These are phyloP conservation scores for Mycetomoellerius zeteki DNA, from an alignment of 1,140 invertebrate species.

Conservation along the genomic window DNA sequence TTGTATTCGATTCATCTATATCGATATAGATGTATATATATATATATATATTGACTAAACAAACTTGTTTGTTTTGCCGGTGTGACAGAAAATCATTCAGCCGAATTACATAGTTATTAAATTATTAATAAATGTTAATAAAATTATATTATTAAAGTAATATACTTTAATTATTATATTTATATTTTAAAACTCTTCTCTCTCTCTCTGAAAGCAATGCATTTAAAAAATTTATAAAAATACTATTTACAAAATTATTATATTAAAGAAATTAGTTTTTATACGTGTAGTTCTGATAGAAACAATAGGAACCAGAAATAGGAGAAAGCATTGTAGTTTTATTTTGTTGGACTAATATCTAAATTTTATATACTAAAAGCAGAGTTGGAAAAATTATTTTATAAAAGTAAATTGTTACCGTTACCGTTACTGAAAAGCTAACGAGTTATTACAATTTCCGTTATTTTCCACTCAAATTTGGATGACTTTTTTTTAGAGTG, in stretches of 20 bases:
- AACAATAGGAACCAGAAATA: not conserved
- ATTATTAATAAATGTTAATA: not conserved
- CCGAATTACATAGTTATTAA: not conserved
- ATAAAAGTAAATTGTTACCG: too few species aligned
- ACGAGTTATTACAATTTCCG: too few species aligned
- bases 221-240: not conserved
- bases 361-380: not conserved
- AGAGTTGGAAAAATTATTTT: too few species aligned
- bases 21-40: not conserved
- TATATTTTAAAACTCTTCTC: not conserved
- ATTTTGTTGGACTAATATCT: not conserved
- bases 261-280: not conserved
- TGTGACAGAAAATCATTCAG: constrained; percentile 14
- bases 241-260: not conserved
- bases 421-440: too few species aligned
- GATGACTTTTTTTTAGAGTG: too few species aligned
- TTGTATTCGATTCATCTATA: constrained; percentile 11
- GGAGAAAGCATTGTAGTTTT: not conserved
- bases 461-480: too few species aligned
- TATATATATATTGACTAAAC: constrained; percentile 13
- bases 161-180: not conserved
- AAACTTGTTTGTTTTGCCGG: constrained; percentile 17
- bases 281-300: not conserved
- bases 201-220: not conserved
- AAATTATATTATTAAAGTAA: constrained; percentile 14